Base-by-base conservation (phyloP, 2,888 invertebrate genomes). In the Spisula solida region DNA sequence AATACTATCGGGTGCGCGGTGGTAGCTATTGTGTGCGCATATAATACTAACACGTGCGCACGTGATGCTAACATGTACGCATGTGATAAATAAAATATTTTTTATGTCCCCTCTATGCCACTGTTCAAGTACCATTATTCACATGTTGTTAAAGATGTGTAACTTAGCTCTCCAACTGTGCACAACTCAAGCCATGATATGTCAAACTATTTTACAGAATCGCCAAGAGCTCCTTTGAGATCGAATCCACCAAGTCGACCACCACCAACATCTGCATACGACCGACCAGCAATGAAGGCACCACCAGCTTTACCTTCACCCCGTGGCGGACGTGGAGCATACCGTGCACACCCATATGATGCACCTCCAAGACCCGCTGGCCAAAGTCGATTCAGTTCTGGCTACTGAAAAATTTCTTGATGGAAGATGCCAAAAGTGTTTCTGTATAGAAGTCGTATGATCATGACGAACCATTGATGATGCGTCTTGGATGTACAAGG, bases 311-410 rank as follows among this genome's bases (percentile, higher is more conserved):
- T 86, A 16, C 79, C 80, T 1, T 10, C 86, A 31, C 75, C 75
- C 0, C 60, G 93, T 75, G 93, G 93, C 55, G 92, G 81, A 20
- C 81, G 93, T n/a, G 94, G 94, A 34, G 86, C 88, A 55, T 90
- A 86, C 86, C 88, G 94, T 75, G 51, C 90, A 66, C 94, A 93
- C 56, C 94, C 94, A 70, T 94, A 94, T 82, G 93, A 93, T 29
- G 48, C 80, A n/a, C 2, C 70, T 1, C 48, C 29, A 25, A 75
- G 79, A 47, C 79, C 79, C 20, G 31, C 75, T 79, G 75, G 70
- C 34, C 70, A n/a, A 51, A 75, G 70, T 75, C 47, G 51, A 51
- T 83, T 75, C 31, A 83, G 75, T 70, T 70, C 70, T 31, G 20
- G 34, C n/a, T 82, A 60, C 20, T 48, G 70, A 83, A 25, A 18